These are phyloP conservation scores for Neoarius graeffei DNA, from an alignment of 2,113 vertebrate species.

Conservation along the genomic window DNA sequence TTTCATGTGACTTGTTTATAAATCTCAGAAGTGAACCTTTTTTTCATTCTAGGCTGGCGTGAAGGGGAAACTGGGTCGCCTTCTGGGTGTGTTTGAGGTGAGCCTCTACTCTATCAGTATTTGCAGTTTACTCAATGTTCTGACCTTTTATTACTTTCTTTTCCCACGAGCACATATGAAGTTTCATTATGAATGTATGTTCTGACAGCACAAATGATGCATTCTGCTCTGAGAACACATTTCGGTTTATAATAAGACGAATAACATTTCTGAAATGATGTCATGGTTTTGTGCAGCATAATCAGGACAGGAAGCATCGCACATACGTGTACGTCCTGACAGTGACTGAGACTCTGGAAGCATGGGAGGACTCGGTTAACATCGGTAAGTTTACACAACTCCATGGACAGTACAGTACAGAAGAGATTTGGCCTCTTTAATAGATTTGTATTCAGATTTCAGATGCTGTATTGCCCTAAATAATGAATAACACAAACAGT, in stretches of 20 bases:
- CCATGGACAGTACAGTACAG: no score
- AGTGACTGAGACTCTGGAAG: conserved; percentile 93
- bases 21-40: not conserved
- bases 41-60: conserved; percentile 85
- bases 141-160: not conserved
- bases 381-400: conserved; percentile 78
- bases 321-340: conserved; percentile 95
- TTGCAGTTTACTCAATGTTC: not conserved
- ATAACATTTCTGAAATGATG: not conserved
- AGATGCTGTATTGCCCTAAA: no score
- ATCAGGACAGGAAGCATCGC: conserved; percentile 93
- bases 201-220: not conserved
- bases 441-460: not conserved
- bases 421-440: not conserved
- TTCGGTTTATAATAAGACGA: not conserved
- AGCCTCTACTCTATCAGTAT: conserved; percentile 51
- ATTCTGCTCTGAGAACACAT: not conserved
- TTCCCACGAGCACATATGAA: not conserved
- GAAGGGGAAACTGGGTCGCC: conserved; percentile 93
- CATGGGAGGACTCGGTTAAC: conserved; percentile 97
- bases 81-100: conserved; percentile 97
- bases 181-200: not conserved
- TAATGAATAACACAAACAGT: not conserved
- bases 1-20: not conserved
- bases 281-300: conserved; percentile 72